These are phyloP conservation scores for Phoebastria nigripes DNA, from an alignment of 2,797 vertebrate genomes.

Conservation along the genomic window DNA sequence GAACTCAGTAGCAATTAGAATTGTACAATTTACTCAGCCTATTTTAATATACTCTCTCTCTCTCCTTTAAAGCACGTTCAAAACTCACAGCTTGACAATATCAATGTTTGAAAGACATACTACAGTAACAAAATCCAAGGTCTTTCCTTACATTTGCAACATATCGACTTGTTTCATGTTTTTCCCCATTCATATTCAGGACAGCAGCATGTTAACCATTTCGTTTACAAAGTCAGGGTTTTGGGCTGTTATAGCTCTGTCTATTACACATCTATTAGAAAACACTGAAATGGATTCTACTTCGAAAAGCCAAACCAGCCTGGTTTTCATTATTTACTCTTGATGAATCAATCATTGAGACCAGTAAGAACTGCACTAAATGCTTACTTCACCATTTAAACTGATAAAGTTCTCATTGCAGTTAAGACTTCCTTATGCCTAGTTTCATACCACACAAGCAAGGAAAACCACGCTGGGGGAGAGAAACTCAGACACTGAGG, in stretches of 20 bases:
- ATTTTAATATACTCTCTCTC: background rate
- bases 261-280: background rate
- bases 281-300: background rate
- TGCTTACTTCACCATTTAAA: background rate
- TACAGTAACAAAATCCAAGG: background rate
- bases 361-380: background rate
- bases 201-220: background rate
- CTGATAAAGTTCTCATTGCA: background rate
- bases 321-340: background rate
- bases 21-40: background rate
- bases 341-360: background rate
- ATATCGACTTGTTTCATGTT: background rate
- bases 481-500: background rate
- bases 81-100: background rate
- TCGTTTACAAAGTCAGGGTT: background rate
- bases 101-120: background rate
- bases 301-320: background rate
- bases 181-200: background rate
- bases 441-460: background rate
- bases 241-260: background rate
- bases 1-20: constrained; percentile 44
- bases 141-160: background rate
- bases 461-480: background rate
- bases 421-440: background rate
- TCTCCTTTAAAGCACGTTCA: background rate